phyloP scores from a whole-genome alignment of 1,140 invertebrate genomes.

The Diplogasteroides magnus region DNA sequence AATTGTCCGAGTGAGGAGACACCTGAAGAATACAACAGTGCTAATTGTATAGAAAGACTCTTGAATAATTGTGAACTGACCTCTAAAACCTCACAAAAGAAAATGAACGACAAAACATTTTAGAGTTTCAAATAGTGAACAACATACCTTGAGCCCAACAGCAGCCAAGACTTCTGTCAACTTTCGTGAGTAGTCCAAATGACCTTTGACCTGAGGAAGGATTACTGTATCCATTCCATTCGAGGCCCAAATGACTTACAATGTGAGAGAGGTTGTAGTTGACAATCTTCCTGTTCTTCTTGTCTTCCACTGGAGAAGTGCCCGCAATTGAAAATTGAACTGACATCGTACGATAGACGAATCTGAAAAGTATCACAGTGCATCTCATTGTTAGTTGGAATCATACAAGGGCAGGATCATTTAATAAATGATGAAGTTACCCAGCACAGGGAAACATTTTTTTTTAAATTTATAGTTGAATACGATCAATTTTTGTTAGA shows the following conservation, averaged over 20 bases:
- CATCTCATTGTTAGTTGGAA: too few species aligned
- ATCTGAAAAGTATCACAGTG: too few species aligned
- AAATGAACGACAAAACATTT: background rate
- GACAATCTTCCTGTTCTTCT: slow-evolving; percentile 55
- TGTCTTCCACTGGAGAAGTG: slow-evolving; percentile 56
- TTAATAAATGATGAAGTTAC: too few species aligned
- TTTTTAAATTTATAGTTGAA: too few species aligned
- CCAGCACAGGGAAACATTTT: too few species aligned
- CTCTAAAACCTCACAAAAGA: too few species aligned
- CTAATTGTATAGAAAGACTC: too few species aligned
- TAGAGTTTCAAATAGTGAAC: background rate
- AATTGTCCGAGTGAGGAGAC: background rate
- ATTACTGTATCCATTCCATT: background rate
- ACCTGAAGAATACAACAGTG: background rate
- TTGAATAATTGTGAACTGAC: too few species aligned
- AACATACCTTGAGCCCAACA: slow-evolving; percentile 42
- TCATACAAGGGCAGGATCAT: too few species aligned
- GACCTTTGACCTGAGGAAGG: slow-evolving; percentile 44
- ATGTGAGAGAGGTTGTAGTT: slow-evolving; percentile 53
- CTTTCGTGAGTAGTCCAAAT: slow-evolving; percentile 50
- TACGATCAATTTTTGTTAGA: too few species aligned
- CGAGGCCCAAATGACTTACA: slow-evolving; percentile 29
- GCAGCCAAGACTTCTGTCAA: slow-evolving; percentile 49
- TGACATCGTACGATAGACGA: slow-evolving; percentile 58
- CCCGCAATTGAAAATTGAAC: slow-evolving; percentile 58